phyloP scores from a whole-genome alignment of 2,113 vertebrate species.

The Callopanchax toddi region DNA sequence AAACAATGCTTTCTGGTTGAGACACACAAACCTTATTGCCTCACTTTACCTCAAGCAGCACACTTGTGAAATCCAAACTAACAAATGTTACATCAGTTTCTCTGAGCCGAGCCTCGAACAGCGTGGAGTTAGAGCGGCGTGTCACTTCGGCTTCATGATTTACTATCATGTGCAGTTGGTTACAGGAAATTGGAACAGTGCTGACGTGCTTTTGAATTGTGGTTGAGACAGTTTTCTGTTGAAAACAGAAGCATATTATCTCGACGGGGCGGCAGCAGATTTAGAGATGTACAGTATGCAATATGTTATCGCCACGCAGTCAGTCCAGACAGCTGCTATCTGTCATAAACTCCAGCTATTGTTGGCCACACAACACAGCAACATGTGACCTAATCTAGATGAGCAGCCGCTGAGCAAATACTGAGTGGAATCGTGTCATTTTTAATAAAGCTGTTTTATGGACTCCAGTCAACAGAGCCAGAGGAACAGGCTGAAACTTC shows the following conservation, averaged over 20 bases:
- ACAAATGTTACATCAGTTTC: slow-evolving; percentile 63
- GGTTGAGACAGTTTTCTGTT: slow-evolving; percentile 71
- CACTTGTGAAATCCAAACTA: slow-evolving; percentile 69
- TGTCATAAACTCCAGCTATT: slow-evolving; percentile 78
- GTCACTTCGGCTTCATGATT: slow-evolving; percentile 67
- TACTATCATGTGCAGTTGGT: slow-evolving; percentile 74
- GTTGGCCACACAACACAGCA: slow-evolving; percentile 68
- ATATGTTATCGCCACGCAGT: slow-evolving; percentile 73
- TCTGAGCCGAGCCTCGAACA: slow-evolving; percentile 32
- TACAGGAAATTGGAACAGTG: slow-evolving; percentile 75
- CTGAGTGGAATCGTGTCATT: slow-evolving; percentile 76
- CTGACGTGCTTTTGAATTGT: slow-evolving; percentile 71
- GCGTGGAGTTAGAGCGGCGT: slow-evolving; percentile 14
- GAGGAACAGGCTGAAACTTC: slow-evolving; percentile 77
- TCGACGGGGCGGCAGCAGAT: slow-evolving; percentile 69
- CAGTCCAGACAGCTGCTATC: slow-evolving; percentile 77
- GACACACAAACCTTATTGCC: slow-evolving; percentile 68
- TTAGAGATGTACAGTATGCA: slow-evolving; percentile 76
- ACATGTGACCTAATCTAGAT: slow-evolving; percentile 78
- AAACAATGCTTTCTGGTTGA: slow-evolving; percentile 60
- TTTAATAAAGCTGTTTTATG: slow-evolving; percentile 81
- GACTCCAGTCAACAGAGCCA: slow-evolving; percentile 74
- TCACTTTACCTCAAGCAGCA: slow-evolving; percentile 48
- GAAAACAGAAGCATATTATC: slow-evolving; percentile 77
- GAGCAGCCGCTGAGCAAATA: slow-evolving; percentile 77